Percentiles rank a stretch among this genome's conserved stretches.
Conservation (phyloP, 2,797 vertebrate genomes). For the Steatocranus sp. region DNA sequence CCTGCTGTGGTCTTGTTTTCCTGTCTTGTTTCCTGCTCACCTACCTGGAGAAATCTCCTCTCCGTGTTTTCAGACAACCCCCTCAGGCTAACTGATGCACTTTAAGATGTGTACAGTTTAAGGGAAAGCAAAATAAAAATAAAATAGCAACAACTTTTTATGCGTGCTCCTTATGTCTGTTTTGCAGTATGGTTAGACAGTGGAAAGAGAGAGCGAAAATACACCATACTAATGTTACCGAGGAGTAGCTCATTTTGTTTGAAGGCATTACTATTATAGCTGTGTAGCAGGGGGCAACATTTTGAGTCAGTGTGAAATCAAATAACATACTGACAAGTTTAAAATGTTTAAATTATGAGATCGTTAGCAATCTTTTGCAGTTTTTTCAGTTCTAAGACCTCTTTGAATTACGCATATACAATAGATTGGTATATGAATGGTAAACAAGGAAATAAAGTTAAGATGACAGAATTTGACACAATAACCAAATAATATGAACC, state of each 20-base stretch:
- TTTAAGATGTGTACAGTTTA: constrained; percentile 8
- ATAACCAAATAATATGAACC: neutral
- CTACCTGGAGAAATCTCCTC: constrained; percentile 1
- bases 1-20: neutral
- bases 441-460: neutral
- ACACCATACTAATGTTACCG: neutral
- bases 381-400: neutral
- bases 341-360: neutral
- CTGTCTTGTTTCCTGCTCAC: constrained; percentile 12
- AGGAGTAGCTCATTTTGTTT: neutral
- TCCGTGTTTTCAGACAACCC: constrained; percentile 5
- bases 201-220: neutral
- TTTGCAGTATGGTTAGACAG: neutral
- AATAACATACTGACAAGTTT: neutral
- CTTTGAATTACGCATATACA: neutral
- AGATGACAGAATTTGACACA: neutral
- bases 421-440: neutral
- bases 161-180: neutral
- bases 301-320: neutral
- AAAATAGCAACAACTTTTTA: neutral
- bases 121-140: neutral
- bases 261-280: neutral
- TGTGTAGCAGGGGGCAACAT: neutral
- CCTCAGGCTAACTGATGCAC: constrained; percentile 5
- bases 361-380: neutral